Conservation (phyloP, 2,797 vertebrate species). For the Scyliorhinus canicula region DNA sequence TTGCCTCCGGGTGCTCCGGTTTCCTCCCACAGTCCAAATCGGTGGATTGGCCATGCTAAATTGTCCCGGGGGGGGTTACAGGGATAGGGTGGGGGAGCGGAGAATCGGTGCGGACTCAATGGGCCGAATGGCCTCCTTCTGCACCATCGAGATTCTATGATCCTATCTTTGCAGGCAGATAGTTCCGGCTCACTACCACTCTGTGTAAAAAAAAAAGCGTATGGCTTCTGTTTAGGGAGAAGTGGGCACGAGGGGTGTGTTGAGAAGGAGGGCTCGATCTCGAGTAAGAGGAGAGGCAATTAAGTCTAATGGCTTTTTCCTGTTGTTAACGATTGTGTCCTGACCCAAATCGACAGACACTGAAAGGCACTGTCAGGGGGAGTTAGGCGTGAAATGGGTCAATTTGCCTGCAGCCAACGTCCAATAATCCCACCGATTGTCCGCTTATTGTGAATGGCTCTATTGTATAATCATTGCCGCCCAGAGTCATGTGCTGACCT, state of each 20-base stretch:
- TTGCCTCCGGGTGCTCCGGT: too few relatives aligned
- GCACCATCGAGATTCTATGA: too few relatives aligned
- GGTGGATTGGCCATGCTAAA: too few relatives aligned
- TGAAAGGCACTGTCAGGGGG: background rate
- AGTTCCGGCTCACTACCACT: too few relatives aligned
- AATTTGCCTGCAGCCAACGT: background rate
- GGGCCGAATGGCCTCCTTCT: too few relatives aligned
- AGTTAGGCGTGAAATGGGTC: background rate
- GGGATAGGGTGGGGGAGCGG: too few relatives aligned
- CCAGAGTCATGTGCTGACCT: background rate
- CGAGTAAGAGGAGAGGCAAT: background rate
- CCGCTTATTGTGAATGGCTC: background rate
- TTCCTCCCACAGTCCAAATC: too few relatives aligned
- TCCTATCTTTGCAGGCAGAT: too few relatives aligned
- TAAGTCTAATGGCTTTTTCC: background rate
- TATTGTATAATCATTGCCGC: background rate
- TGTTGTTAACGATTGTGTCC: background rate
- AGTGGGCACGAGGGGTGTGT: background rate
- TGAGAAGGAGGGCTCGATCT: background rate
- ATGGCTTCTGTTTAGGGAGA: too few relatives aligned
- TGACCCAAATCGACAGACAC: background rate
- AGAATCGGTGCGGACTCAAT: too few relatives aligned
- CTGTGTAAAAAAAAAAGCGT: too few relatives aligned
- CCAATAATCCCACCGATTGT: background rate
- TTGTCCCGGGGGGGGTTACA: too few relatives aligned